A percentile compares a stretch with the other conserved stretches of the same genome.
Evolutionary conservation across 2,113 vertebrate genomes (phyloP).

Genomic region (Centropristis striata): DNA sequence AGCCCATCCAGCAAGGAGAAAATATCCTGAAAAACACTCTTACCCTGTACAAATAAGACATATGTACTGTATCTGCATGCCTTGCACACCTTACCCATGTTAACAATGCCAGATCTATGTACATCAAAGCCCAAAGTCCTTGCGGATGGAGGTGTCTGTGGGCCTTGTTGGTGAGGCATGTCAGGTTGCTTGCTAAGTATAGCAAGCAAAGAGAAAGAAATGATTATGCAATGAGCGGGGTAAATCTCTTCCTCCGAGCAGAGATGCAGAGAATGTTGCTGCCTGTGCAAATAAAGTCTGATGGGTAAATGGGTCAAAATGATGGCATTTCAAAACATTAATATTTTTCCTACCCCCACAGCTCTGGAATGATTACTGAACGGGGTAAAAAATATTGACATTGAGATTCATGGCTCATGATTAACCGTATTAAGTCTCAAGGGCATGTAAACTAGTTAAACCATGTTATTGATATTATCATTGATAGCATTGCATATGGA

Average conservation of each 20-base stretch:
- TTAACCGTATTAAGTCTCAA: constrained; percentile 36
- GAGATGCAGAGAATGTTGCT: constrained; percentile 64
- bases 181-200: constrained; percentile 72
- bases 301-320: constrained; percentile 73
- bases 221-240: constrained; percentile 67
- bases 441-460: constrained; percentile 48
- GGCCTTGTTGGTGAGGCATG: constrained; percentile 62
- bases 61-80: constrained; percentile 65
- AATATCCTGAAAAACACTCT: constrained; percentile 33
- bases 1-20: constrained; percentile 59
- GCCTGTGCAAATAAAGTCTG: constrained; percentile 67
- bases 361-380: constrained; percentile 32
- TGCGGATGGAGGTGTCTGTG: constrained; percentile 69
- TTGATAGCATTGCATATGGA: constrained; percentile 24
- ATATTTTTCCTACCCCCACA: constrained; percentile 19
- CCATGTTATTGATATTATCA: constrained; percentile 52
- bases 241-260: constrained; percentile 63
- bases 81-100: constrained; percentile 39
- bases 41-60: constrained; percentile 63
- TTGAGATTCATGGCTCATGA: constrained; percentile 37
- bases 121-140: constrained; percentile 76
- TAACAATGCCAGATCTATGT: constrained; percentile 69
- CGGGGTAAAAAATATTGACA: constrained; percentile 38
- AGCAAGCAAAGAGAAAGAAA: constrained; percentile 68
- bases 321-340: constrained; percentile 61